A percentile compares a stretch with the other conserved stretches of the same genome.
phyloP scores from a whole-genome alignment of 2,888 invertebrate genomes.

The Andrena bicolor region DNA sequence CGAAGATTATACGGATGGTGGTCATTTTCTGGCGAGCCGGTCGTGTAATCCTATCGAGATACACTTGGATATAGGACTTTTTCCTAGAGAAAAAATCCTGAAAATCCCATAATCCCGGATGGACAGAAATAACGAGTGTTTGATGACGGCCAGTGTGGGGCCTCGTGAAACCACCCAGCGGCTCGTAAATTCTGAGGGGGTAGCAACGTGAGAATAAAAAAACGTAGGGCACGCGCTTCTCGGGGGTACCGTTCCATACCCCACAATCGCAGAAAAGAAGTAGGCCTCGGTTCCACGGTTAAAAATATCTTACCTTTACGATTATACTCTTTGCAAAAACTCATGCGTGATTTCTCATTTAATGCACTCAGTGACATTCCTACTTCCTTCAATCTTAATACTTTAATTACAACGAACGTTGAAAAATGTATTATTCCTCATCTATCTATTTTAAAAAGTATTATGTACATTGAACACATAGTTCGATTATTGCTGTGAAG shows the following conservation, averaged over 20 bases:
- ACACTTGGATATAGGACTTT: constrained; percentile 79
- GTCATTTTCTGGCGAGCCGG: constrained; percentile 80
- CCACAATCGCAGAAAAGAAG: constrained; percentile 63
- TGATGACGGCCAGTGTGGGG: constrained; percentile 80
- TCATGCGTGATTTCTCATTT: not conserved
- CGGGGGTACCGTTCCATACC: constrained; percentile 71
- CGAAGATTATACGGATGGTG: constrained; percentile 69
- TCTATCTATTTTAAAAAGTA: too few species aligned
- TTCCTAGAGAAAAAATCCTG: constrained; percentile 74
- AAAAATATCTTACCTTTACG: constrained; percentile 10
- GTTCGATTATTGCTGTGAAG: too few species aligned
- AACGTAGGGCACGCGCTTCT: constrained; percentile 79
- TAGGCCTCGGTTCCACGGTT: constrained; percentile 28
- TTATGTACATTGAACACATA: too few species aligned
- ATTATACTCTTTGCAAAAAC: not conserved
- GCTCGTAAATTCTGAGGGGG: constrained; percentile 67
- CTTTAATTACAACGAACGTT: too few species aligned
- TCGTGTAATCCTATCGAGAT: constrained; percentile 82
- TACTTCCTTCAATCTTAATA: not conserved
- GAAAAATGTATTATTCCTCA: too few species aligned
- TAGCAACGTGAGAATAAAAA: constrained; percentile 74
- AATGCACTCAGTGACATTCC: not conserved
- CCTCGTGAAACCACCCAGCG: constrained; percentile 73
- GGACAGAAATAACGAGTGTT: constrained; percentile 84
- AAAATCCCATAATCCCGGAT: constrained; percentile 82